Base-by-base conservation (phyloP, 2,888 invertebrate genomes). In the Dorcus parallelipipedus region DNA sequence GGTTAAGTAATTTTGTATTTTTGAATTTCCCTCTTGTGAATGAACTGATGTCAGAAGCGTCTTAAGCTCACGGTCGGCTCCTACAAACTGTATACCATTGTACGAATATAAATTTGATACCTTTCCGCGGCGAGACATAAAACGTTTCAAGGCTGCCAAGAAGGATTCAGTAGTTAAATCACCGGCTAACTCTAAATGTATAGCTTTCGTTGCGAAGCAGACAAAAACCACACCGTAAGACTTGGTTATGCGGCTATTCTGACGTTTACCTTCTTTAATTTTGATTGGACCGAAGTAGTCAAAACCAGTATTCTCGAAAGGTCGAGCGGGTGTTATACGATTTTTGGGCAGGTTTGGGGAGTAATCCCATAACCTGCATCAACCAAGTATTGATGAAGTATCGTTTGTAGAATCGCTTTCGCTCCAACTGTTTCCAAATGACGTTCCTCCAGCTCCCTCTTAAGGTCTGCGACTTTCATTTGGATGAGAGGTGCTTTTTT, bases 161-260 rank as follows among this genome's bases (percentile, higher is more conserved):
- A 74, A 75, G 0, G 65, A 63, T 5, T 70, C 68, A 0, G 73
- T 69, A 0, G 70, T 65, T 4, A 74, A 33, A 38, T 70, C 66
- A 4, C 64, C 64, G 0, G 73, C 72, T 0, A 73, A 49, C 60
- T 76, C 75, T 5, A 75, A 45, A 54, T 76, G 72, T 9, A 74
- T 60, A 0, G 76, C 74, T 56, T 70, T 72, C 0, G 66, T 64
- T 0, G 65, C 52, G 33, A 74, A 54, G 49, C 74, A 76, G 2
- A 74, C 64, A 53, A 74, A 76, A 2, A 71, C 17, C 3, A 53
- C 50, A 14, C 69, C 55, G 26, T 65, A 65, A 4, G 49, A 48
- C 40, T 65, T 65, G 63, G 42, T 20, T 38, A 14, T 14, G 14
- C 52, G 55, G 1, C 41, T 10, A 3, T 49, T 52, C 39, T 53